Evolutionary conservation across 2,113 vertebrate species (phyloP).

Genomic region (Castor canadensis): DNA sequence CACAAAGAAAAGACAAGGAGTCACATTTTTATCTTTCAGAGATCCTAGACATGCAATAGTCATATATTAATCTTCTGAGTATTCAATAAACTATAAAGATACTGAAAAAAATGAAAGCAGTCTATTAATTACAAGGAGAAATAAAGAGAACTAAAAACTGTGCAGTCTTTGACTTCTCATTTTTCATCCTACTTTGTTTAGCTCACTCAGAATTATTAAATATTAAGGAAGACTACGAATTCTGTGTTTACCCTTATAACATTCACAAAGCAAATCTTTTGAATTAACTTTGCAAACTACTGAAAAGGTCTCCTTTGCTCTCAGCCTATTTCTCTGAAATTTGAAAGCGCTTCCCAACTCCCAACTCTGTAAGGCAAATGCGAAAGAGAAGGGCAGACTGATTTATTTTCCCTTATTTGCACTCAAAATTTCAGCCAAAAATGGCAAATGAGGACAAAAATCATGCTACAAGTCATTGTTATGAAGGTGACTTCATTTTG

Average conservation of each 20-base stretch:
- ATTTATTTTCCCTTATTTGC: slow-evolving; percentile 69
- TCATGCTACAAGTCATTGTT: slow-evolving; percentile 52
- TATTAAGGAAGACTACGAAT: neutral
- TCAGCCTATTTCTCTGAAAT: neutral
- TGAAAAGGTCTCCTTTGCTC: slow-evolving; percentile 27
- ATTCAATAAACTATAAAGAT: slow-evolving; percentile 15
- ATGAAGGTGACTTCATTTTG: slow-evolving; percentile 75
- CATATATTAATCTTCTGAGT: neutral
- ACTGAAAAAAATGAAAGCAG: neutral
- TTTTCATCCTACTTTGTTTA: slow-evolving; percentile 1
- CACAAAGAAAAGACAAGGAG: neutral
- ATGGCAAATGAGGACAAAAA: slow-evolving; percentile 69
- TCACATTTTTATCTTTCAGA: slow-evolving; percentile 16
- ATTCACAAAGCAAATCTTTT: slow-evolving; percentile 29
- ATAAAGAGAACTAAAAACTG: neutral
- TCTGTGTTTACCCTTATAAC: neutral
- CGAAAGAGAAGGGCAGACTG: slow-evolving; percentile 61
- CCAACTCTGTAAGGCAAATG: neutral
- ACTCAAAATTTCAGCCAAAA: slow-evolving; percentile 62
- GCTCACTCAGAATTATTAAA: slow-evolving; percentile 30
- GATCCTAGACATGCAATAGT: neutral
- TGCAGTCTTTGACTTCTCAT: neutral
- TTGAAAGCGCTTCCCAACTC: neutral
- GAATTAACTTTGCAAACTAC: slow-evolving; percentile 44
- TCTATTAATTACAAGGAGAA: neutral